Base-by-base conservation (phyloP, 2,888 invertebrate species). In the Tenthredo notha region DNA sequence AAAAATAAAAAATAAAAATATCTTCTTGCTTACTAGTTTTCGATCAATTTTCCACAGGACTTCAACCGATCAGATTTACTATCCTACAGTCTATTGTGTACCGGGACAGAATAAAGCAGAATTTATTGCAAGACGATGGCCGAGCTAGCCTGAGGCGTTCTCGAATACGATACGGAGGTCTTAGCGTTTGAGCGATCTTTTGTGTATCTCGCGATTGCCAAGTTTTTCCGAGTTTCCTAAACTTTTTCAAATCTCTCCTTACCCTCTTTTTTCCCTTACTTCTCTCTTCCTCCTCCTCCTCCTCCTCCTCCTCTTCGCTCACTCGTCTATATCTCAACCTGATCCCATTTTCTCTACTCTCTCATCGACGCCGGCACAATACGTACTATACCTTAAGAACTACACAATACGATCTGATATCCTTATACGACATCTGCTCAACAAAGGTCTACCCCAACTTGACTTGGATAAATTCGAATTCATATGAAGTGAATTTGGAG, bases 141-240 rank as follows among this genome's bases (percentile, higher is more conserved):
- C 40, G 37, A 25, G 37, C n/a, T 5, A 25, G 58, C 80, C 58
- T 15, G 6, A 15, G 58, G 58, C 37, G 21, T 61, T 61, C n/a
- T 40, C 78, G 21, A 37, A 58, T 6, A 80, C 37, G 29, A 61
- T 37, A 58, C 37, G 21, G n/a, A 40, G 80, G 33, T 25, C 58
- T 40, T n/a, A 40, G 37, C 33, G 58, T 80, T 61, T 61, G 61
- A 80, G 61, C 80, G 80, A 61, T 80, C 80, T 61, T 80, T 80
- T 80, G 80, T 80, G 80, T 80, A 50, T 80, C 80, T 37, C 21
- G 4, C 58, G n/a, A 80, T 80, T 80, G 58, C 80, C 80, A 80
- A 80, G 61, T 80, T 80, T 80, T 80, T 15, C 40, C 37, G 40
- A 80, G 40, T 80, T 37, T 80, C 18, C 50, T 54, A 50, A 77